Conservation (phyloP, 1,140 invertebrate genomes). For the Diorhabda sublineata region DNA sequence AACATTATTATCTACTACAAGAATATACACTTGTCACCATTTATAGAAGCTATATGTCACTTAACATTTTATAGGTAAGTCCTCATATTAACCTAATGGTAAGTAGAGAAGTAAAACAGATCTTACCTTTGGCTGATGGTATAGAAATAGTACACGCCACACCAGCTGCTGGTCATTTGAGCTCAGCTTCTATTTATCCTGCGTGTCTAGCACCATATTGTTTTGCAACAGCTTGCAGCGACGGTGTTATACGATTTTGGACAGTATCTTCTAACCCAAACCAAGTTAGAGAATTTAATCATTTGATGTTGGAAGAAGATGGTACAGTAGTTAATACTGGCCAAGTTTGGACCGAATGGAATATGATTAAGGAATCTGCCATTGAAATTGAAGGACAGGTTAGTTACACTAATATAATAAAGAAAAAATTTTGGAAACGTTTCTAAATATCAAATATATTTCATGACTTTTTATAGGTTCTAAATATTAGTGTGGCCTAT, state of each 20-base stretch:
- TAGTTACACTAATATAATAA: background rate
- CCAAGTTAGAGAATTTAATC: constrained; percentile 30
- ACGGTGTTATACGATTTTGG: constrained; percentile 67
- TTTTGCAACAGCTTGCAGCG: constrained; percentile 88
- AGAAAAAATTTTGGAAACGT: too few species aligned
- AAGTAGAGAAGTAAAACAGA: constrained; percentile 44
- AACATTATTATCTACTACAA: too few species aligned
- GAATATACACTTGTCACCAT: too few species aligned
- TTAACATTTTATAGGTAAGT: constrained; percentile 16
- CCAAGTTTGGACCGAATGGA: constrained; percentile 44
- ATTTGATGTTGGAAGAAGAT: constrained; percentile 44
- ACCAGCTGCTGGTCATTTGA: constrained; percentile 92
- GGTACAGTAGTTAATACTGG: constrained; percentile 54
- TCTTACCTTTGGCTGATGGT: constrained; percentile 79
- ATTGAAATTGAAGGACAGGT: constrained; percentile 70
- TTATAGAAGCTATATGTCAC: too few species aligned
- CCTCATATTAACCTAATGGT: constrained; percentile 45
- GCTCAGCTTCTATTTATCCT: constrained; percentile 97
- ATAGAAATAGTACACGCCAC: constrained; percentile 89
- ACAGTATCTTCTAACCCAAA: constrained; percentile 35
- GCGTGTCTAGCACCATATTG: constrained; percentile 96
- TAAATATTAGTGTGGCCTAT: constrained; percentile 95
- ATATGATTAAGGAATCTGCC: constrained; percentile 61
- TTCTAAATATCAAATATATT: background rate
- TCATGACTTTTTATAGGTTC: constrained; percentile 49